Base-by-base conservation (phyloP, 2,888 invertebrate species). In the Melikaiella ostensackeni region DNA sequence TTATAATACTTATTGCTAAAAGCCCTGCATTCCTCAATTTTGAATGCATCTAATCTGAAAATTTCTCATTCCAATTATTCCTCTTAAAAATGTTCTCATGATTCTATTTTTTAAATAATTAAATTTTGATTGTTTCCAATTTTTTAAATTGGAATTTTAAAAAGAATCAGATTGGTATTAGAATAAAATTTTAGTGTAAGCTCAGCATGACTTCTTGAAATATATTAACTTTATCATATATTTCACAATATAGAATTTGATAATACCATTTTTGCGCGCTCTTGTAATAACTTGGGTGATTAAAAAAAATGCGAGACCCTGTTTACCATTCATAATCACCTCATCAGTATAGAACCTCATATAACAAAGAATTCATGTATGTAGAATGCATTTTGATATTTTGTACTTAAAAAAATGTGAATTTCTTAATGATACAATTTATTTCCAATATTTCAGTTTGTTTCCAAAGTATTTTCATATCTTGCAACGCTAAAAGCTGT, bases 401-500 rank as follows among this genome's bases (percentile, higher is more conserved):
- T 21, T 55, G 21, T 55, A 21, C 3, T 21, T 19, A 46, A 7
- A n/a, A 19, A n/a, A 46, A 6, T 8, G 7, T 21, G 1, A 55
- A 21, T 55, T 21, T 21, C 4, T 9, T 55, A 50, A 55, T 55
- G 9, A 21, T 27, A 27, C 16, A 5, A 27, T 19, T n/a, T 6
- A 64, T 42, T 66, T 66, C 9, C 11, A 42, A 30, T 30, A 7
- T 66, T 66, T 27, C 46, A 66, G 66, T 66, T 66, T 46, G 66
- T 66, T 46, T 66, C 66, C 24, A 46, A 42, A 66, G 46, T 66
- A 19, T 66, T 66, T 66, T 66, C 66, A 24, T 66, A 66, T 19
- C 46, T 66, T 16, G 66, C 66, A 24, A 66, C 66, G 5, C 19
- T 66, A 30, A 50, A 27, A 46, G 42, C 46, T 66, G 24, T 42